Evolutionary conservation across 2,113 vertebrate genomes (phyloP).

Genomic region (Chelonoidis abingdonii): DNA sequence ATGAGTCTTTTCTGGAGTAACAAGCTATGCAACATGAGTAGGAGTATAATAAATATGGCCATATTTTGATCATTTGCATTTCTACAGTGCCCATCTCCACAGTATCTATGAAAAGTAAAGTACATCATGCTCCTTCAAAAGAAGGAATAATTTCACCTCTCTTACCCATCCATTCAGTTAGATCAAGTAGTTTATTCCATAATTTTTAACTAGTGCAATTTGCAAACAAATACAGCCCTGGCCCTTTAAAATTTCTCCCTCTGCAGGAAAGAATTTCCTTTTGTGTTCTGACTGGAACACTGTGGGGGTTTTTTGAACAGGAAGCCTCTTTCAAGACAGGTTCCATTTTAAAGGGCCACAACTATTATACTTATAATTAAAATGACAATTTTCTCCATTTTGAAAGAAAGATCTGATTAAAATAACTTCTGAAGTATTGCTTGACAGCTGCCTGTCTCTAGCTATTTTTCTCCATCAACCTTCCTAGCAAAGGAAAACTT

Average conservation of each 20-base stretch:
- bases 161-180: neutral
- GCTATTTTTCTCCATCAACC: neutral
- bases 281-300: neutral
- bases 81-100: neutral
- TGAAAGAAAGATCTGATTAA: neutral
- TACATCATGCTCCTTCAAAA: neutral
- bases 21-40: neutral
- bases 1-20: neutral
- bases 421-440: neutral
- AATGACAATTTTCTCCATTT: neutral
- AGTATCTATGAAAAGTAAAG: neutral
- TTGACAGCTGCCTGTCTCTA: neutral
- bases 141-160: neutral
- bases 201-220: neutral
- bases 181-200: neutral
- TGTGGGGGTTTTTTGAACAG: neutral
- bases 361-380: fast-evolving
- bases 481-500: neutral
- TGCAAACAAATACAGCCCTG: neutral
- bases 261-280: neutral
- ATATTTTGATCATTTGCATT: neutral
- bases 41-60: neutral
- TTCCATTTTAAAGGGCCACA: neutral
- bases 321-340: neutral
- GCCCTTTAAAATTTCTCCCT: neutral